A percentile compares a stretch with the other conserved stretches of the same genome.
Evolutionary conservation across 2,797 vertebrate species (phyloP).

Genomic region (Zenarchopterus dispar): DNA sequence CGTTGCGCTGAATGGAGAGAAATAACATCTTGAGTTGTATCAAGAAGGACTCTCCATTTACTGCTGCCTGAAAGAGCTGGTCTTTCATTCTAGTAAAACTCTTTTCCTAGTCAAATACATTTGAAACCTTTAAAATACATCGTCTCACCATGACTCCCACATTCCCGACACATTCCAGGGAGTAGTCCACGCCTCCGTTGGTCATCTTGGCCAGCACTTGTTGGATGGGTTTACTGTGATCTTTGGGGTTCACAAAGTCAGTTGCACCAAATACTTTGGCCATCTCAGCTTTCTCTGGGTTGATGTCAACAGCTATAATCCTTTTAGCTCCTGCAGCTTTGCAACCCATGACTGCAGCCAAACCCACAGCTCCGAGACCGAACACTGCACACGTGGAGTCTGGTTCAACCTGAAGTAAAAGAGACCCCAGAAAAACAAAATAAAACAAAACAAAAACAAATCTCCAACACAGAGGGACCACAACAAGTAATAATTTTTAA

Average conservation of each 20-base stretch:
- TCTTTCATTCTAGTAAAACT: too few species aligned
- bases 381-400: conserved; percentile 94
- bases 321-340: conserved; percentile 89
- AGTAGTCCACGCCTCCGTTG: conserved; percentile 91
- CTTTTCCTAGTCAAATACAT: background rate
- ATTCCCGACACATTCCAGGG: conserved; percentile 94
- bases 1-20: conserved; percentile 81
- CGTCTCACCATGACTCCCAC: conserved; percentile 88
- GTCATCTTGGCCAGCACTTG: conserved; percentile 90
- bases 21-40: background rate
- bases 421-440: too few species aligned
- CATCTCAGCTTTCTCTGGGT: conserved; percentile 89
- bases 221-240: conserved; percentile 87
- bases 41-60: background rate
- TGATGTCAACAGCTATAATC: conserved; percentile 92
- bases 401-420: conserved; percentile 84
- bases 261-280: conserved; percentile 92
- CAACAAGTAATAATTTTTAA: too few species aligned
- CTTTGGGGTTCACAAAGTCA: conserved; percentile 90
- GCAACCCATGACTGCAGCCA: conserved; percentile 96
- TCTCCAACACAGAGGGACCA: too few species aligned
- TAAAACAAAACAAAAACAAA: too few species aligned
- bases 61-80: background rate
- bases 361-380: conserved; percentile 92
- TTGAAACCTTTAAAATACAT: background rate